These are phyloP conservation scores for Drosophila bunnanda DNA, from an alignment of 2,888 invertebrate genomes.

Conservation along the genomic window DNA sequence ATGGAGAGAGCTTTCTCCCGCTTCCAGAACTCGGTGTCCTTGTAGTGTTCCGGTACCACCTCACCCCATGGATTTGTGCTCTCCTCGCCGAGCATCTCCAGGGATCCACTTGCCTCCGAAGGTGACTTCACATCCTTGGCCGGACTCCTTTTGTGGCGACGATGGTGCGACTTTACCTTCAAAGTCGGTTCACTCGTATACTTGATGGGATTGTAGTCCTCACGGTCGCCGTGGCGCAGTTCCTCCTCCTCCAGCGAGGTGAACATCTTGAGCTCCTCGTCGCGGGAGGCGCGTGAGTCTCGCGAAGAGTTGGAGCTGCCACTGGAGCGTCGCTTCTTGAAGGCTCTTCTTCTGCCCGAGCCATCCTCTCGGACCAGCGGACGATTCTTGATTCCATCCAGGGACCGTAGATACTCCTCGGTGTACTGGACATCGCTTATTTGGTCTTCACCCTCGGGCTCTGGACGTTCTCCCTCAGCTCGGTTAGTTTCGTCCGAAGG, in stretches of 20 bases:
- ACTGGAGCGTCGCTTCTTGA: slow-evolving; percentile 87
- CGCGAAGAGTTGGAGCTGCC: slow-evolving; percentile 86
- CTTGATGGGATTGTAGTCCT: slow-evolving; percentile 81
- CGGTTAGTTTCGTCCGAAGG: slow-evolving; percentile 84
- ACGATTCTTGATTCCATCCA: slow-evolving; percentile 88
- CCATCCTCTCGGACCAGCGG: slow-evolving; percentile 88
- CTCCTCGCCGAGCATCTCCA: slow-evolving; percentile 82
- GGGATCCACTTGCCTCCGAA: slow-evolving; percentile 53
- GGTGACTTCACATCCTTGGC: slow-evolving; percentile 73
- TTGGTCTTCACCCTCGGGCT: slow-evolving; percentile 84
- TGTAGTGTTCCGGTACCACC: slow-evolving; percentile 81
- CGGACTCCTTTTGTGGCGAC: slow-evolving; percentile 83
- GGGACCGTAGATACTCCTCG: slow-evolving; percentile 86
- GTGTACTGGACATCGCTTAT: slow-evolving; percentile 79
- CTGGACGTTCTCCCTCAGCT: slow-evolving; percentile 87
- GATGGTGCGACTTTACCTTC: slow-evolving; percentile 78
- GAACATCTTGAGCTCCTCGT: slow-evolving; percentile 88
- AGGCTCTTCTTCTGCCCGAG: slow-evolving; percentile 87
- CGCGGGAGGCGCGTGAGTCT: slow-evolving; percentile 87
- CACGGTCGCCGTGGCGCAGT: slow-evolving; percentile 83
- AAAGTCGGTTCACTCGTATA: slow-evolving; percentile 82
- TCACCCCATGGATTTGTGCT: slow-evolving; percentile 84
- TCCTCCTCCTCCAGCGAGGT: slow-evolving; percentile 88
- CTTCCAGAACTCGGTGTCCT: slow-evolving; percentile 83
- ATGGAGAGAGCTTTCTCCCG: slow-evolving; percentile 83